Evolutionary conservation across 2,797 vertebrate genomes (phyloP).

Genomic region (Aphelocoma californica): DNA sequence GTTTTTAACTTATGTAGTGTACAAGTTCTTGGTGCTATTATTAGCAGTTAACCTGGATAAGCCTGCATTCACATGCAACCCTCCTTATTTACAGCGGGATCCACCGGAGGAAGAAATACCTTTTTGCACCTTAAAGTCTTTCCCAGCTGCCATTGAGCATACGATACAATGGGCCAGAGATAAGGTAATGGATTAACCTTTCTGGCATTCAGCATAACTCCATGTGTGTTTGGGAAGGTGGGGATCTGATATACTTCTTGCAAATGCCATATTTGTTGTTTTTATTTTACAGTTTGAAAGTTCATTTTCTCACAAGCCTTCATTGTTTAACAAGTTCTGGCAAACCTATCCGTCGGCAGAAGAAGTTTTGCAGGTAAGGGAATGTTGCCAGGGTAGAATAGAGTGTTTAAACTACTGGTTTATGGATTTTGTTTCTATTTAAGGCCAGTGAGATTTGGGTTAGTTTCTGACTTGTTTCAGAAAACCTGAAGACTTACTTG

Average conservation of each 20-base stretch:
- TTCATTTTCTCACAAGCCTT: slow-evolving; percentile 93
- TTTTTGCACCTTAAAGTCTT: slow-evolving; percentile 98
- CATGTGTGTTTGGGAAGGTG: neutral
- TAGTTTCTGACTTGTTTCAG: neutral
- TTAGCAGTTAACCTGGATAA: neutral
- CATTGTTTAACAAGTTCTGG: slow-evolving; percentile 95
- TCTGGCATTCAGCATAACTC: neutral
- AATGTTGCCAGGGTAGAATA: neutral
- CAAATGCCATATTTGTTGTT: neutral
- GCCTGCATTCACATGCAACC: neutral
- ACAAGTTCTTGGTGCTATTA: neutral
- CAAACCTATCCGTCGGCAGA: slow-evolving; percentile 87
- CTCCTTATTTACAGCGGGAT: slow-evolving; percentile 82
- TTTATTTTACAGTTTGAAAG: slow-evolving; percentile 89
- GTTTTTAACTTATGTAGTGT: neutral
- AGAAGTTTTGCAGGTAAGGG: slow-evolving; percentile 87
- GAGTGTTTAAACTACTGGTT: neutral
- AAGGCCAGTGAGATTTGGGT: neutral
- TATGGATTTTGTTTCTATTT: neutral
- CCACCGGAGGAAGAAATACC: slow-evolving; percentile 98
- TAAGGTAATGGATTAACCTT: slow-evolving; percentile 81
- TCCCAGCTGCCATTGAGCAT: slow-evolving; percentile 96
- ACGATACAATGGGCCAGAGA: slow-evolving; percentile 99
- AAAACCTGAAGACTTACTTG: neutral
- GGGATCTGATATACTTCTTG: neutral